phyloP scores from a whole-genome alignment of 2,888 invertebrate genomes.

The Labia minor region DNA sequence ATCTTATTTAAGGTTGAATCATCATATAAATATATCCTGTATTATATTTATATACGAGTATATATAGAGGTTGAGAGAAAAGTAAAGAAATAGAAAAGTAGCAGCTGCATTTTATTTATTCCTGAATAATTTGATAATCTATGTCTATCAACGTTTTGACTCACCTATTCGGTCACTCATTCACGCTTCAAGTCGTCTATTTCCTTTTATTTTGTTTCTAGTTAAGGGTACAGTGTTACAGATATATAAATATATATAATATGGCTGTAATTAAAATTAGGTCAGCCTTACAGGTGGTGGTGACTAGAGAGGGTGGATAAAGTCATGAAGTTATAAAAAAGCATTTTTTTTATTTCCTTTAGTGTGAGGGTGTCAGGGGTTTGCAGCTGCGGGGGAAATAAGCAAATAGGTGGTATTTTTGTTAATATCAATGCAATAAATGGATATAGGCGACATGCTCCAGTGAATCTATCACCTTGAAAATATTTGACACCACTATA shows the following conservation, averaged over 20 bases:
- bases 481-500: neutral
- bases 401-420: neutral
- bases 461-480: neutral
- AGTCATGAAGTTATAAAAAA: neutral
- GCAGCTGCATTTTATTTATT: neutral
- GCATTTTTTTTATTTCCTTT: neutral
- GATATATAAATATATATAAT: too few species aligned
- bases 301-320: neutral
- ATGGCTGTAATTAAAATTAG: neutral
- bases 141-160: neutral
- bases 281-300: neutral
- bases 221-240: too few species aligned
- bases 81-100: neutral
- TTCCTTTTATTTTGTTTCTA: conserved; percentile 2
- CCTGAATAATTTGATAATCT: neutral
- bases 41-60: too few species aligned
- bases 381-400: neutral
- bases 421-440: neutral
- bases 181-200: conserved; percentile 13
- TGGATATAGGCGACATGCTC: neutral
- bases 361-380: neutral
- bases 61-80: too few species aligned
- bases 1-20: too few species aligned
- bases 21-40: too few species aligned
- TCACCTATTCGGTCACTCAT: neutral